These are phyloP conservation scores for Temnopleurus reevesii DNA, from an alignment of 53 echinoderm and acorn worm genomes.

Conservation along the genomic window DNA sequence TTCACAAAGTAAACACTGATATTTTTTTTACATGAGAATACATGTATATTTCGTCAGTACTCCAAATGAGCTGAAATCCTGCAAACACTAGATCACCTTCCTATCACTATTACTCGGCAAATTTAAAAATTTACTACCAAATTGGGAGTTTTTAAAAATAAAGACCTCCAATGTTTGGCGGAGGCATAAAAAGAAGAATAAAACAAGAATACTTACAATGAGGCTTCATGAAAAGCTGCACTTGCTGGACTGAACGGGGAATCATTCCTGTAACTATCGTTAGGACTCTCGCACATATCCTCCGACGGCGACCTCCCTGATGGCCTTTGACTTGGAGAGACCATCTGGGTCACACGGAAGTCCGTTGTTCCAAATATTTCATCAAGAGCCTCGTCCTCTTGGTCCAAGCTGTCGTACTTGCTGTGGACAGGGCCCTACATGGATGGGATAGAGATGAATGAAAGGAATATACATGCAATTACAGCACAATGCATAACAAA, in stretches of 20 bases:
- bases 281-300: constrained; percentile 70
- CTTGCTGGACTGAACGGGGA: constrained; percentile 59
- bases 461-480: no score
- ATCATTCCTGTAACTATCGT: constrained; percentile 71
- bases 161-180: no score
- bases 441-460: not conserved
- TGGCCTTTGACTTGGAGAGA: constrained; percentile 53
- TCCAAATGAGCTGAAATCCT: no score
- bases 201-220: constrained; percentile 99
- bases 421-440: constrained; percentile 74
- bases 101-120: no score
- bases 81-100: no score
- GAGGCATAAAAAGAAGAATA: no score
- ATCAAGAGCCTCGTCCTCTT: constrained; percentile 57
- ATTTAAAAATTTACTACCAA: no score
- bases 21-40: no score
- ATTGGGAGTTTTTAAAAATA: no score
- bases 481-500: no score
- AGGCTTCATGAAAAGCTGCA: constrained; percentile 82
- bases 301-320: constrained; percentile 62
- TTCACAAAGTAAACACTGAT: no score
- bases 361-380: constrained; percentile 76
- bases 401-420: constrained; percentile 60
- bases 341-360: constrained; percentile 84
- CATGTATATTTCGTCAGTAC: no score